Conservation (phyloP, 2,113 vertebrate species). For the Heloderma charlesbogerti region DNA sequence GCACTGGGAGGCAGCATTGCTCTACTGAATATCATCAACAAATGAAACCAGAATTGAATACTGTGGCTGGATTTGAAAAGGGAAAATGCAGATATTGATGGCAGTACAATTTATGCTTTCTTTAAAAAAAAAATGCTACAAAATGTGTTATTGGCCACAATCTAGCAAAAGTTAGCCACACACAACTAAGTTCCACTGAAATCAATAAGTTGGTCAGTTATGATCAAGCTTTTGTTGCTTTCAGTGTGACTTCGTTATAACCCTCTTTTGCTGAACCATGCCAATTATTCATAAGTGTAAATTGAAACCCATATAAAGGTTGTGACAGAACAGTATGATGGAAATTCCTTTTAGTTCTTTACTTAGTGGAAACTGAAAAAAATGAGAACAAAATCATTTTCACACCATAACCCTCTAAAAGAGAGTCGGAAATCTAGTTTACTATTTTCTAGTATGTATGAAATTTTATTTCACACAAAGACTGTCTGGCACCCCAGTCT, state of each 20-base stretch:
- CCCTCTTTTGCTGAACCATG: not conserved
- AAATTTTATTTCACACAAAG: not conserved
- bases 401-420: not conserved
- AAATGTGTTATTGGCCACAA: not conserved
- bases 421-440: no score
- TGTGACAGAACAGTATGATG: not conserved
- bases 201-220: not conserved
- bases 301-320: not conserved
- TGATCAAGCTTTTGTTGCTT: not conserved
- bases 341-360: not conserved
- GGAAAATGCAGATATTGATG: not conserved
- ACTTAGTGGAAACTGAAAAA: not conserved
- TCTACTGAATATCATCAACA: constrained; percentile 55
- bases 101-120: not conserved
- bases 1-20: constrained; percentile 67
- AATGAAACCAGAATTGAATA: not conserved
- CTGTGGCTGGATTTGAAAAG: not conserved
- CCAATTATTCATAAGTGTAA: not conserved
- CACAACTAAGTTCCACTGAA: not conserved
- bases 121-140: not conserved
- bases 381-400: not conserved
- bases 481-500: not conserved
- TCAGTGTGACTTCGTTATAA: not conserved
- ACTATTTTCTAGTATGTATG: not conserved
- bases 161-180: not conserved